These are phyloP conservation scores for Papilio protenor DNA, from an alignment of 2,888 invertebrate genomes.

Conservation along the genomic window DNA sequence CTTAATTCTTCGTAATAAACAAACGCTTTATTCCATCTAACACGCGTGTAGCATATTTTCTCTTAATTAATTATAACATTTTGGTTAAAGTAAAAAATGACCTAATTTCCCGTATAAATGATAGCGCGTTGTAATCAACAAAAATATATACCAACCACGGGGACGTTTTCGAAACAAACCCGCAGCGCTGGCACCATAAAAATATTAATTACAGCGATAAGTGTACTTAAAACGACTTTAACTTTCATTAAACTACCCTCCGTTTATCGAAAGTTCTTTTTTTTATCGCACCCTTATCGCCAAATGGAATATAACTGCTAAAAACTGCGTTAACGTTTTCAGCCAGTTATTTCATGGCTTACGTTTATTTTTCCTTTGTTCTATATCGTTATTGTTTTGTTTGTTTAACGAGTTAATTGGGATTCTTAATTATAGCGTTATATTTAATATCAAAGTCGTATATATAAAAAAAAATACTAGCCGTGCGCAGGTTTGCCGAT, in stretches of 20 bases:
- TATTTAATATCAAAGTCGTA: not conserved
- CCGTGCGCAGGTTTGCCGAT: not conserved
- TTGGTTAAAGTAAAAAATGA: constrained; percentile 47
- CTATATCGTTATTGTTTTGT: constrained; percentile 9
- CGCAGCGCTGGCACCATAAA: constrained; percentile 59
- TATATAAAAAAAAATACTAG: not conserved
- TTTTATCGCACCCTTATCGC: constrained; percentile 52
- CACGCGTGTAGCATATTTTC: constrained; percentile 40
- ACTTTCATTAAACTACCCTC: constrained; percentile 57
- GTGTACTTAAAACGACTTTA: constrained; percentile 58
- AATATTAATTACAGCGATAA: constrained; percentile 76
- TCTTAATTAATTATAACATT: constrained; percentile 48
- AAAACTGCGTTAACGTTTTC: constrained; percentile 30
- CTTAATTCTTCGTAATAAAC: constrained; percentile 18
- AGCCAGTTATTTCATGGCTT: constrained; percentile 22
- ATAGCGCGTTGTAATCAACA: constrained; percentile 52
- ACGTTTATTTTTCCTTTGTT: constrained; percentile 39
- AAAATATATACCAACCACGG: constrained; percentile 51
- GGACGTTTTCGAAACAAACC: constrained; percentile 49
- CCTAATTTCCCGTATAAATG: constrained; percentile 50
- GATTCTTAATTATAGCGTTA: not conserved
- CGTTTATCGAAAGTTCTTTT: constrained; percentile 52
- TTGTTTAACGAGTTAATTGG: constrained; percentile 10
- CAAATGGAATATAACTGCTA: constrained; percentile 40
- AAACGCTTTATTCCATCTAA: constrained; percentile 28